A percentile compares a stretch with the other conserved stretches of the same genome.
These are phyloP conservation scores for Drosophila seclusa DNA, from an alignment of 2,888 invertebrate genomes.

Conservation along the genomic window DNA sequence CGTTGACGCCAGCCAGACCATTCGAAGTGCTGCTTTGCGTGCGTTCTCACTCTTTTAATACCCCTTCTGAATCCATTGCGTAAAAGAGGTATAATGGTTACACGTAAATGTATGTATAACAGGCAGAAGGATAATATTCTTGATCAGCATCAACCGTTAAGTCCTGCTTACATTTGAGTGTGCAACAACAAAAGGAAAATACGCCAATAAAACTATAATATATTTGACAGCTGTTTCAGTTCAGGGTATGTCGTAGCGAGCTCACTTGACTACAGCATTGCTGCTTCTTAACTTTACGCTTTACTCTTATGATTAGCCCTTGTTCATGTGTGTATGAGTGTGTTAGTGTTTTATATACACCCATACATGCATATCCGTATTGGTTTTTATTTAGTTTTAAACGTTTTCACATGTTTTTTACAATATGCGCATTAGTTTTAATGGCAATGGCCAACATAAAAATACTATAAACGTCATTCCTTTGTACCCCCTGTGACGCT, in stretches of 20 bases:
- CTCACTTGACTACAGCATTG: neutral
- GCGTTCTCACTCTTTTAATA: neutral
- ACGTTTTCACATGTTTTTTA: constrained; percentile 63
- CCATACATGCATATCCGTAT: constrained; percentile 22
- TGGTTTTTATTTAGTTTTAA: constrained; percentile 57
- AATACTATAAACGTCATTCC: constrained; percentile 50
- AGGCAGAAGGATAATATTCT: neutral
- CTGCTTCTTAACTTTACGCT: neutral
- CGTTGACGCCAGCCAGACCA: constrained; percentile 21
- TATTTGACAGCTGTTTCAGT: neutral
- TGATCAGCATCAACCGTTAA: neutral
- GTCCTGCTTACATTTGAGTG: neutral
- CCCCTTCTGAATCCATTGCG: neutral
- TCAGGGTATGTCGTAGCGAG: neutral
- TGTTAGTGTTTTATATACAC: constrained; percentile 2
- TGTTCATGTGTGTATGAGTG: neutral
- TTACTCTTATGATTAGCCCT: constrained; percentile 6
- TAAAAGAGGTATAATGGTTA: neutral
- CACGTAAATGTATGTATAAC: neutral
- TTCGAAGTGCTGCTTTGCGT: constrained; percentile 4
- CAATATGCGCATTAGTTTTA: constrained; percentile 57
- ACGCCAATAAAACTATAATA: neutral
- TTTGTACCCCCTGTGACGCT: constrained; percentile 7
- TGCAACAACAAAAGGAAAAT: neutral
- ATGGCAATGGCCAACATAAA: constrained; percentile 58